These are phyloP conservation scores for Hafferia zeledoni DNA, from an alignment of 2,797 vertebrate species.

Conservation along the genomic window DNA sequence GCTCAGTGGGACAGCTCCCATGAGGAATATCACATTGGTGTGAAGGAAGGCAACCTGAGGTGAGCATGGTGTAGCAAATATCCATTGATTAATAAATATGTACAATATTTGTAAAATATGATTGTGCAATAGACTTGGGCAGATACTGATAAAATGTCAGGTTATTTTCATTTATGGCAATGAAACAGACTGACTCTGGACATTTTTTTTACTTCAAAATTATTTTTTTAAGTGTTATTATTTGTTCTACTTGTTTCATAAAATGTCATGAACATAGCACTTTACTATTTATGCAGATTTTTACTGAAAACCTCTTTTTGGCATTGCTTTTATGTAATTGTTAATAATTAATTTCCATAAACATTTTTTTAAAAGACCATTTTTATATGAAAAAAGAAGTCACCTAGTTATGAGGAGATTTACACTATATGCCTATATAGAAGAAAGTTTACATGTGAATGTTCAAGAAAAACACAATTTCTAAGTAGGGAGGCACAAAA, in stretches of 20 bases:
- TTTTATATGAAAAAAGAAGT: background rate
- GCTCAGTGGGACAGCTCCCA: background rate
- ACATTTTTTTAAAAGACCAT: background rate
- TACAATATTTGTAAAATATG: background rate
- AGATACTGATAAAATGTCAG: background rate
- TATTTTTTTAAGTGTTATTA: background rate
- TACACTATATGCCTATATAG: background rate
- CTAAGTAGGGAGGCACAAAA: background rate
- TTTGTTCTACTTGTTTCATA: background rate
- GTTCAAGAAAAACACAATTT: background rate
- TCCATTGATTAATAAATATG: background rate
- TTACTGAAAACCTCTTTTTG: background rate
- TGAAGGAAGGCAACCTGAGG: background rate
- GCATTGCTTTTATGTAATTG: background rate
- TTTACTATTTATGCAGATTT: background rate
- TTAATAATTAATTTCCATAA: background rate
- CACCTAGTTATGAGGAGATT: background rate
- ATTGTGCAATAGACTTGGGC: background rate
- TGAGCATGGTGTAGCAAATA: rapidly evolving
- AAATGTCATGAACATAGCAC: background rate
- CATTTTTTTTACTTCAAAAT: background rate
- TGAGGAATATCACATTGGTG: background rate
- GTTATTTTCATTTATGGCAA: background rate
- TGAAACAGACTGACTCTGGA: background rate
- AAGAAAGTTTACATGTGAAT: background rate